Evolutionary conservation across 2,888 invertebrate genomes (phyloP).

Genomic region (Alviniconcha strummeri): DNA sequence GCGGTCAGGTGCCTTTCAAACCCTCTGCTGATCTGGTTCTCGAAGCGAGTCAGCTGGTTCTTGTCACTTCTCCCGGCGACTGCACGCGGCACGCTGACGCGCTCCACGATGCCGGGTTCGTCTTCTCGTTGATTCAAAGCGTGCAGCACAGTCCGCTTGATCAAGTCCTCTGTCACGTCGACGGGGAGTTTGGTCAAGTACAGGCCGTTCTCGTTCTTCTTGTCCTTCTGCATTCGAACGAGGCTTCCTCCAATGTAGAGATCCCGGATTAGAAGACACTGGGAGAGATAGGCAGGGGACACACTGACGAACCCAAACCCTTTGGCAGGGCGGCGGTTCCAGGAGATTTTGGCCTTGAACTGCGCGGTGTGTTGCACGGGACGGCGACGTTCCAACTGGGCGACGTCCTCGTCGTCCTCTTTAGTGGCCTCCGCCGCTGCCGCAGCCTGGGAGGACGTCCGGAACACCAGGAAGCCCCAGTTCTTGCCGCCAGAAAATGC

Average conservation of each 20-base stretch:
- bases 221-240: conserved; percentile 29
- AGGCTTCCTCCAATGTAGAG: conserved; percentile 6
- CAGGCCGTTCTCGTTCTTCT: conserved; percentile 27
- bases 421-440: conserved; percentile 40
- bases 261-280: not conserved
- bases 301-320: conserved; percentile 53
- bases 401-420: conserved; percentile 41
- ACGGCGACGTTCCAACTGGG: conserved; percentile 40
- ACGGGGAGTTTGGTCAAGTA: conserved; percentile 34
- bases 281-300: conserved; percentile 40
- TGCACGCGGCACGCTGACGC: conserved; percentile 29
- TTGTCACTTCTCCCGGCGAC: not conserved
- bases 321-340: conserved; percentile 52
- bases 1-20: conserved; percentile 31
- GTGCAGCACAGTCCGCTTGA: conserved; percentile 36
- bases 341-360: conserved; percentile 51
- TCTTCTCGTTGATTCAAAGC: not conserved
- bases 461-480: conserved; percentile 58
- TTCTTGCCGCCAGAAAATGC: conserved; percentile 38
- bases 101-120: not conserved
- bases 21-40: conserved; percentile 29
- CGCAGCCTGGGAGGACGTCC: conserved; percentile 31
- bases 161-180: conserved; percentile 42
- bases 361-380: conserved; percentile 27
- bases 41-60: conserved; percentile 12